Evolutionary conservation across 2,888 invertebrate species (phyloP).

Genomic region (Catocala nupta): DNA sequence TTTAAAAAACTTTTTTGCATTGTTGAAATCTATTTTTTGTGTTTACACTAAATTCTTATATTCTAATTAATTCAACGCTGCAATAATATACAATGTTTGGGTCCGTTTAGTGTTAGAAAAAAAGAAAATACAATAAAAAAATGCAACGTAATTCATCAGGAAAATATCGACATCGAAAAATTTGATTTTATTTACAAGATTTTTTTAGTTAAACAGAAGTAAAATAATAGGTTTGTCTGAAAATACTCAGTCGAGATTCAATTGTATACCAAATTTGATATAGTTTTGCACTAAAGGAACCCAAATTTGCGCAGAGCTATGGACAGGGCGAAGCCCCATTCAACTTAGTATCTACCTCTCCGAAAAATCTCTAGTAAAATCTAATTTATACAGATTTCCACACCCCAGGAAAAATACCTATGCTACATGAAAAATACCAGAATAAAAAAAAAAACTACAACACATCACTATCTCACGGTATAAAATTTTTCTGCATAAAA

Average conservation of each 20-base stretch:
- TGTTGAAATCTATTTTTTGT: slow-evolving; percentile 66
- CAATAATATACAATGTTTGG: slow-evolving; percentile 76
- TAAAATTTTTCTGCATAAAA: slow-evolving; percentile 67
- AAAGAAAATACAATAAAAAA: slow-evolving; percentile 17
- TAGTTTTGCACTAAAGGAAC: slow-evolving; percentile 72
- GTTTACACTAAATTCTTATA: slow-evolving; percentile 68
- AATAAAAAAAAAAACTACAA: slow-evolving; percentile 65
- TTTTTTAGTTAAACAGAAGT: slow-evolving; percentile 32
- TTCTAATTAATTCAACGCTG: slow-evolving; percentile 69
- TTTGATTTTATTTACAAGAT: slow-evolving; percentile 77
- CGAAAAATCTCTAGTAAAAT: slow-evolving; percentile 78
- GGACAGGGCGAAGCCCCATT: slow-evolving; percentile 69
- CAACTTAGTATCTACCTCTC: slow-evolving; percentile 73
- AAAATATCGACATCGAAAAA: slow-evolving; percentile 49
- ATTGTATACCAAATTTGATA: slow-evolving; percentile 46
- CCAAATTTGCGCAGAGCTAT: slow-evolving; percentile 73
- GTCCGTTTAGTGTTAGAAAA: slow-evolving; percentile 65
- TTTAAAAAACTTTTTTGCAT: slow-evolving; percentile 56
- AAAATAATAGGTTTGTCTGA: slow-evolving; percentile 23
- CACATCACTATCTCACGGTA: slow-evolving; percentile 67
- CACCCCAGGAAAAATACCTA: slow-evolving; percentile 73
- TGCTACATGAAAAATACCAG: slow-evolving; percentile 71
- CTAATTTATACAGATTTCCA: slow-evolving; percentile 85
- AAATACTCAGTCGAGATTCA: slow-evolving; percentile 70
- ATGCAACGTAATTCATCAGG: slow-evolving; percentile 18